Base-by-base conservation (phyloP, 2,888 invertebrate species). In the Diogma glabrata region DNA sequence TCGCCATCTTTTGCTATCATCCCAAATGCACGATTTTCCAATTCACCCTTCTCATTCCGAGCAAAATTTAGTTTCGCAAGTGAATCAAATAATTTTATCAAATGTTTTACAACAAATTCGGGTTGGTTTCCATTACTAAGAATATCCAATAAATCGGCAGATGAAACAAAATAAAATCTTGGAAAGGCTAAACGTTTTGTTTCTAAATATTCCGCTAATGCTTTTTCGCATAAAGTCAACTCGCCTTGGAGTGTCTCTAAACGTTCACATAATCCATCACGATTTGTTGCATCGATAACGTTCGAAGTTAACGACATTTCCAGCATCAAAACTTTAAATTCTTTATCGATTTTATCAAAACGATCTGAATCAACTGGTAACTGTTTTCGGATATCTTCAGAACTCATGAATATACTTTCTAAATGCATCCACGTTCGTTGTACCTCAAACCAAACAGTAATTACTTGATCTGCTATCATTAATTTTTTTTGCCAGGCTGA, bases 371-470 rank as follows among this genome's bases (percentile, higher is more conserved):
- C 96, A 57, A 90, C 86, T 3, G 96, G 95, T 50, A 96, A 72
- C 67, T 96, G 94, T 63, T 86, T 87, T 53, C 94, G 78, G 59
- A 96, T 96, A 69, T 96, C 96, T 67, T 96, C 94, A 1, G 95
- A 94, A 58, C 93, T 94, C 83, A 95, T 94, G 67, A 96, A 96
- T 65, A 96, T 96, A 61, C 93, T 93, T 72, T 96, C 95, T 55
- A 96, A 77, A 71, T 96, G 93, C 61, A 89, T 89, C 96, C 96
- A 96, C 20, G 94, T 94, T 52, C 95, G 76, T 72, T 96, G 96
- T 22, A 96, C 94, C 73, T 95, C 95, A 72, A 94, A 91, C 90
- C 91, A 91, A 6, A 87, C 76, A 1, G 87, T 85, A 50, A 90
- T 89, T 8, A 89, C 94, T 74, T 93, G 92, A 72, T 96, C 96